Conservation (phyloP, 2,888 invertebrate species). For the Lasius fuliginosus region DNA sequence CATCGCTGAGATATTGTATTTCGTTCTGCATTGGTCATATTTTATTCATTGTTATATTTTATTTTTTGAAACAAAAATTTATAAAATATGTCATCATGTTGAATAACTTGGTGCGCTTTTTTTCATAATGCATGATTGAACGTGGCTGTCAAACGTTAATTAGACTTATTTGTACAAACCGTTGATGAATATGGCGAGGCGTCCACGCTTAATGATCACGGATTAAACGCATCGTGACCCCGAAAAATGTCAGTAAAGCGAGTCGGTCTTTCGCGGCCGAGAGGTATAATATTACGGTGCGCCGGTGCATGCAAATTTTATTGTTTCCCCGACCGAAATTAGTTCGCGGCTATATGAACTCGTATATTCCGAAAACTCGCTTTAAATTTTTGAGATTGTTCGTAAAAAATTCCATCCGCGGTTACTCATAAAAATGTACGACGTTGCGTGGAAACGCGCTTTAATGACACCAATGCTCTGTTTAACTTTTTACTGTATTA, state of each 20-base stretch:
- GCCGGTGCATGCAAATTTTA: slow-evolving; percentile 59
- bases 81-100: neutral
- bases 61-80: neutral
- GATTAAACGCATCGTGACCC: slow-evolving; percentile 35
- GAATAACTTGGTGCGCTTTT: neutral
- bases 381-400: slow-evolving; percentile 61
- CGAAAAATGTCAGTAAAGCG: slow-evolving; percentile 26
- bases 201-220: slow-evolving; percentile 32
- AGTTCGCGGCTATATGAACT: slow-evolving; percentile 60
- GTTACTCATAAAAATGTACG: slow-evolving; percentile 53
- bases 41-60: neutral
- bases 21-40: neutral
- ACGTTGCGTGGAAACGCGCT: slow-evolving; percentile 47
- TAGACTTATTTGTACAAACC: neutral
- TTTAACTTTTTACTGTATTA: slow-evolving; percentile 52
- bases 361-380: slow-evolving; percentile 56
- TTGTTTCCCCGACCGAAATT: slow-evolving; percentile 59
- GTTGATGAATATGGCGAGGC: slow-evolving; percentile 17
- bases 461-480: slow-evolving; percentile 53
- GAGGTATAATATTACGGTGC: slow-evolving; percentile 55
- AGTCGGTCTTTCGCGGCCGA: slow-evolving; percentile 46
- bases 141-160: neutral
- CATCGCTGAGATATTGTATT: neutral
- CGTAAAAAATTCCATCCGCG: slow-evolving; percentile 48
- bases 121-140: neutral